phyloP scores from a whole-genome alignment of 2,888 invertebrate genomes.

The Cepaea hortensis region DNA sequence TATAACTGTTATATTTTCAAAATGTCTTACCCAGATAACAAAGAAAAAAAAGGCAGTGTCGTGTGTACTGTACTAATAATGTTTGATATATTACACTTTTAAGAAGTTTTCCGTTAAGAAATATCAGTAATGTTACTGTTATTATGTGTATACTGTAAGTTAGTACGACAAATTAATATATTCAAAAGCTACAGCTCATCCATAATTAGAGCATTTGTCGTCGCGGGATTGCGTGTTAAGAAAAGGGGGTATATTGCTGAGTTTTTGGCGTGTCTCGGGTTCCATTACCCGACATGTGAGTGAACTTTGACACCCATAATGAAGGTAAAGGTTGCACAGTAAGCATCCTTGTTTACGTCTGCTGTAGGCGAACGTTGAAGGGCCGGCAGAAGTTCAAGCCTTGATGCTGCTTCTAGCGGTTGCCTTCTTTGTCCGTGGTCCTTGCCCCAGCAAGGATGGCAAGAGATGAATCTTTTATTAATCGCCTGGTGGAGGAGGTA shows the following conservation, averaged over 20 bases:
- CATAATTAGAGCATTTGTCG: too few species aligned
- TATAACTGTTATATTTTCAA: too few species aligned
- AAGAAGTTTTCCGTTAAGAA: too few species aligned
- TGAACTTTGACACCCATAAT: slow-evolving; percentile 47
- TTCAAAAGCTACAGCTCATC: too few species aligned
- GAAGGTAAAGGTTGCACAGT: slow-evolving; percentile 51
- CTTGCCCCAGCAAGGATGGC: slow-evolving; percentile 29
- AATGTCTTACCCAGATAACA: too few species aligned
- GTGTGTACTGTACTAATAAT: too few species aligned
- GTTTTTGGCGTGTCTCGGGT: not conserved
- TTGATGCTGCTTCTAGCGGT: not conserved
- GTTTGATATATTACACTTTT: too few species aligned
- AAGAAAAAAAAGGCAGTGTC: too few species aligned
- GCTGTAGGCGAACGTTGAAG: not conserved
- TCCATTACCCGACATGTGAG: slow-evolving; percentile 44
- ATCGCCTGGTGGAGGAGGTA: slow-evolving; percentile 40
- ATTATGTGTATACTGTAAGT: too few species aligned
- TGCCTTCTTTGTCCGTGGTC: not conserved
- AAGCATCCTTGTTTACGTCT: slow-evolving; percentile 47
- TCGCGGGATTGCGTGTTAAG: too few species aligned
- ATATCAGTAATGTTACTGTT: too few species aligned
- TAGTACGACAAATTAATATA: too few species aligned
- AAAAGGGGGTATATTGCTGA: not conserved
- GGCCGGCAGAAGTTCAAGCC: not conserved
- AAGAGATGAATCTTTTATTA: slow-evolving; percentile 36